Conservation (phyloP, 2,797 vertebrate species). For the Muscicapa comitata region DNA sequence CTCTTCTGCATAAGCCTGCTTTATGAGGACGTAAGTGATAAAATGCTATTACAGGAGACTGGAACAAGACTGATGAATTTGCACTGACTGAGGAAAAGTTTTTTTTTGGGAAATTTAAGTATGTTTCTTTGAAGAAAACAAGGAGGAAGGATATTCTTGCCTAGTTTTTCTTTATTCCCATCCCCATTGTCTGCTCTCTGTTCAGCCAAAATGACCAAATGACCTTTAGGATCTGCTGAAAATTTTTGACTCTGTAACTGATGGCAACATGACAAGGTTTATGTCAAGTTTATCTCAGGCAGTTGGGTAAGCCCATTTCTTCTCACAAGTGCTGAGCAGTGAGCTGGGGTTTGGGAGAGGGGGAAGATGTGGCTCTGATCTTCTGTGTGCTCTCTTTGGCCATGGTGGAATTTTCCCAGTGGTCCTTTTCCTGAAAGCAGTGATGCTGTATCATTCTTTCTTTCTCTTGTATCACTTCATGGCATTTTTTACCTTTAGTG, state of each 20-base stretch:
- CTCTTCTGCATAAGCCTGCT: background rate
- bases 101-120: background rate
- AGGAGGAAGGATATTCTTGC: background rate
- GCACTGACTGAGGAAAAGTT: background rate
- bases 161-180: background rate
- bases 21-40: background rate
- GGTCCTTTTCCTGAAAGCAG: background rate
- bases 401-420: fast-evolving
- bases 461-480: background rate
- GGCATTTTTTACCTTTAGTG: background rate
- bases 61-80: background rate
- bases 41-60: background rate
- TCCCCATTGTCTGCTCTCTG: background rate
- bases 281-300: background rate
- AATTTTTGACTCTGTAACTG: background rate
- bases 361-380: background rate
- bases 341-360: fast-evolving
- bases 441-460: background rate
- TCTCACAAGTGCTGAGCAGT: background rate
- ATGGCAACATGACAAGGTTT: background rate
- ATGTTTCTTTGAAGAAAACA: background rate
- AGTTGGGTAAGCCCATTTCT: background rate
- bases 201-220: background rate
- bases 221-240: background rate
- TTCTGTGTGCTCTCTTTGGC: background rate